A percentile compares a stretch with the other conserved stretches of the same genome.
These are phyloP conservation scores for Pyrgus malvae DNA, from an alignment of 2,888 invertebrate genomes.

Conservation along the genomic window DNA sequence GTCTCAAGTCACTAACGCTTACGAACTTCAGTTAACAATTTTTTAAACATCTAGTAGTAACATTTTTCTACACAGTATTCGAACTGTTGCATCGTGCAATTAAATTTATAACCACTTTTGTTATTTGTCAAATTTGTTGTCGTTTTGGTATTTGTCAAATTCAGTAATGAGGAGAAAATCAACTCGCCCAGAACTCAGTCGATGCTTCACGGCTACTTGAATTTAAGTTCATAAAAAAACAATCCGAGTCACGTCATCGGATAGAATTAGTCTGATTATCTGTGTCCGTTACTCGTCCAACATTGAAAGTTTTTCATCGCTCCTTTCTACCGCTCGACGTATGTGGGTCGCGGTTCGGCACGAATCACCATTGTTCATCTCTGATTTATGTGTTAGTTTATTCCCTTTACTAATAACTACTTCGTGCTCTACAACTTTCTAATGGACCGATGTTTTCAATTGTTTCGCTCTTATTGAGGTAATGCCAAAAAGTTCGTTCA, in stretches of 20 bases:
- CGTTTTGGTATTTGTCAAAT: too few relatives aligned
- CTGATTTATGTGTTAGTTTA: conserved; percentile 47
- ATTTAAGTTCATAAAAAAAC: too few relatives aligned
- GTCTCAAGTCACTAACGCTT: too few relatives aligned
- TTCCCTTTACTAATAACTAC: conserved; percentile 30
- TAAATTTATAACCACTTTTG: too few relatives aligned
- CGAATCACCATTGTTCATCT: conserved; percentile 59
- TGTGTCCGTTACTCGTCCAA: conserved; percentile 56
- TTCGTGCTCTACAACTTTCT: conserved; percentile 27
- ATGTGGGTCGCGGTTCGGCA: conserved; percentile 69
- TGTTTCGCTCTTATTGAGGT: conserved; percentile 8
- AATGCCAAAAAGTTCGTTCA: neutral
- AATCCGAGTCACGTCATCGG: conserved; percentile 19
- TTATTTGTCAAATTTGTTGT: too few relatives aligned
- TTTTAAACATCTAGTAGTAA: too few relatives aligned
- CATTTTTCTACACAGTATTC: too few relatives aligned
- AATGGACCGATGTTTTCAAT: conserved; percentile 10
- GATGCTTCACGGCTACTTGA: too few relatives aligned
- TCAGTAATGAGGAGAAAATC: too few relatives aligned
- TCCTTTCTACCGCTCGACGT: conserved; percentile 51
- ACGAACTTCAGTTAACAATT: too few relatives aligned
- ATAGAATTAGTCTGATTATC: conserved; percentile 47
- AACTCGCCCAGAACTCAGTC: too few relatives aligned
- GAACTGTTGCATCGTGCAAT: too few relatives aligned
- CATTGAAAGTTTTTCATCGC: conserved; percentile 54